Evolutionary conservation across 2,888 invertebrate species (phyloP).

Genomic region (Brachypalpus laphriformis): DNA sequence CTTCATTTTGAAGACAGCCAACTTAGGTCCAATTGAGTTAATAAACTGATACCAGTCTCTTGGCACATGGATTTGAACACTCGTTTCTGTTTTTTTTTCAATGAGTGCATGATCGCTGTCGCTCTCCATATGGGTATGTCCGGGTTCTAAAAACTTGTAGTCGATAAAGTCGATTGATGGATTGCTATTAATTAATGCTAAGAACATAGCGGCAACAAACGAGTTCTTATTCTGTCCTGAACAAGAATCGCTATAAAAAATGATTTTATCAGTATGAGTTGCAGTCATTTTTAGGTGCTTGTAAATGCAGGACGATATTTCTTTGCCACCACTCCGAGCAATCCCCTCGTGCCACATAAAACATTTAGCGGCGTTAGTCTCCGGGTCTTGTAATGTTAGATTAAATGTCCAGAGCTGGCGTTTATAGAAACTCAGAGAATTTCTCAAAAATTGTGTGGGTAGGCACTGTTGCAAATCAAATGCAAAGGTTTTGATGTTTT

Average conservation of each 20-base stretch:
- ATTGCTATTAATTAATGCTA: neutral
- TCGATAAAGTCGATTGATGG: neutral
- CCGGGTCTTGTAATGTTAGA: neutral
- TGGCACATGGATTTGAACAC: too few relatives aligned
- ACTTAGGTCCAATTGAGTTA: neutral
- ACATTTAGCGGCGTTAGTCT: neutral
- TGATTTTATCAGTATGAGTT: neutral
- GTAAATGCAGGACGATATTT: conserved; percentile 14
- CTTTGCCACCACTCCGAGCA: too few relatives aligned
- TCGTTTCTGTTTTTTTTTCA: too few relatives aligned
- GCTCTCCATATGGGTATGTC: neutral
- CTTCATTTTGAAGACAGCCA: neutral
- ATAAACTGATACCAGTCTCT: too few relatives aligned
- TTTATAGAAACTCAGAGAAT: neutral
- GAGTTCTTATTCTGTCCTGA: conserved; percentile 13
- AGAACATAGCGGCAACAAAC: neutral
- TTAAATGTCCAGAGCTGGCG: neutral
- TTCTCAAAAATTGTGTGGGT: neutral
- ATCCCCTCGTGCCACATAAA: neutral
- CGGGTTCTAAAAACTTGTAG: conserved; percentile 1
- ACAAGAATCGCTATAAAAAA: neutral
- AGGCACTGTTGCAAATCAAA: neutral
- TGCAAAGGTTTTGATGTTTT: neutral
- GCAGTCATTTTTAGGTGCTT: neutral
- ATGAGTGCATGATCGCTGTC: too few relatives aligned